Conservation (phyloP, 2,797 vertebrate genomes). For the Todus mexicanus region DNA sequence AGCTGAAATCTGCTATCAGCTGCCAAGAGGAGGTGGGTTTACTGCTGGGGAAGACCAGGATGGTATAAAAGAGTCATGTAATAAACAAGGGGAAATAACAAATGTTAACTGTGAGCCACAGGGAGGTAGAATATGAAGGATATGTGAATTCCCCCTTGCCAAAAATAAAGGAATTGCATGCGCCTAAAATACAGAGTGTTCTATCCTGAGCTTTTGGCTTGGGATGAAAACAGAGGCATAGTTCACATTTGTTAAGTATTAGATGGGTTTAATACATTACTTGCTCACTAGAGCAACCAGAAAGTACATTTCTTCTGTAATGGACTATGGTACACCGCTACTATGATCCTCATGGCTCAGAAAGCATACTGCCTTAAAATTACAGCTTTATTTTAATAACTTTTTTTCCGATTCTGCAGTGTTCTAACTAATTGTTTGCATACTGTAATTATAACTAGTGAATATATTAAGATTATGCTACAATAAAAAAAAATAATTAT, state of each 20-base stretch:
- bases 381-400: background rate
- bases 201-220: background rate
- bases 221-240: background rate
- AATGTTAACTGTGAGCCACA: background rate
- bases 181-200: background rate
- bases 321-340: background rate
- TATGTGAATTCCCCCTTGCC: background rate
- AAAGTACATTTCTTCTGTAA: background rate
- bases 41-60: background rate
- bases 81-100: background rate
- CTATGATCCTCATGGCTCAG: background rate
- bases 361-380: background rate
- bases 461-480: background rate
- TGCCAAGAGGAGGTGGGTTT: background rate
- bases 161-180: background rate
- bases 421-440: background rate
- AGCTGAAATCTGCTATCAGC: background rate
- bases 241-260: constrained; percentile 37
- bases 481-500: background rate
- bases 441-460: background rate
- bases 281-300: background rate
- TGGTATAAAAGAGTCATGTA: background rate
- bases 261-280: constrained; percentile 27
- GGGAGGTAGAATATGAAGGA: background rate
- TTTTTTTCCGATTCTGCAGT: background rate